Evolutionary conservation across 2,888 invertebrate genomes (phyloP).

Genomic region (Axea sp.): DNA sequence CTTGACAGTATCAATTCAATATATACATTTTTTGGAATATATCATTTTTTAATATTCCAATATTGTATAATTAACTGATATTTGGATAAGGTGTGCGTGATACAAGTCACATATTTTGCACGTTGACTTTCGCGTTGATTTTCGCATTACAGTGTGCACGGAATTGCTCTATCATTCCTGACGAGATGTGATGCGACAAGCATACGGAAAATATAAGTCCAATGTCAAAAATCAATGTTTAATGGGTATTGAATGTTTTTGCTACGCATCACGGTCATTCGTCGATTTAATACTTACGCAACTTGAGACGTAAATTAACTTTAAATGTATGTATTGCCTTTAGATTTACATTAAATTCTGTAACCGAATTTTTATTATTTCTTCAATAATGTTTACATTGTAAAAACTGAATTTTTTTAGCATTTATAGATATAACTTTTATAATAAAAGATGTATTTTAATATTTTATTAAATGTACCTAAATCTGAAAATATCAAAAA

Average conservation of each 20-base stretch:
- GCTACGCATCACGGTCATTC: conserved; percentile 67
- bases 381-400: too few relatives aligned
- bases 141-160: conserved; percentile 24
- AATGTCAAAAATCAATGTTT: conserved; percentile 70
- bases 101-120: conserved; percentile 39
- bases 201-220: conserved; percentile 73
- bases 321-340: not conserved
- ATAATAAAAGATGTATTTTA: too few relatives aligned
- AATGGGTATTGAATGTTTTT: conserved; percentile 63
- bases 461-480: too few relatives aligned
- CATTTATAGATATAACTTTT: too few relatives aligned
- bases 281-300: conserved; percentile 56
- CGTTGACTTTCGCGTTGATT: conserved; percentile 14
- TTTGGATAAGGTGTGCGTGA: conserved; percentile 46
- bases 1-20: too few relatives aligned
- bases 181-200: conserved; percentile 67
- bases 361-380: not conserved
- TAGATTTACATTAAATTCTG: not conserved
- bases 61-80: conserved; percentile 72
- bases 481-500: too few relatives aligned
- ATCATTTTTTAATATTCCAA: conserved; percentile 51
- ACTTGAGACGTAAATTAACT: conserved; percentile 16
- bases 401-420: too few relatives aligned
- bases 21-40: too few relatives aligned
- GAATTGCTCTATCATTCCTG: conserved; percentile 56